A percentile compares a stretch with the other conserved stretches of the same genome.
phyloP scores from a whole-genome alignment of 1,140 invertebrate genomes.

The Bradysia coprophila region DNA sequence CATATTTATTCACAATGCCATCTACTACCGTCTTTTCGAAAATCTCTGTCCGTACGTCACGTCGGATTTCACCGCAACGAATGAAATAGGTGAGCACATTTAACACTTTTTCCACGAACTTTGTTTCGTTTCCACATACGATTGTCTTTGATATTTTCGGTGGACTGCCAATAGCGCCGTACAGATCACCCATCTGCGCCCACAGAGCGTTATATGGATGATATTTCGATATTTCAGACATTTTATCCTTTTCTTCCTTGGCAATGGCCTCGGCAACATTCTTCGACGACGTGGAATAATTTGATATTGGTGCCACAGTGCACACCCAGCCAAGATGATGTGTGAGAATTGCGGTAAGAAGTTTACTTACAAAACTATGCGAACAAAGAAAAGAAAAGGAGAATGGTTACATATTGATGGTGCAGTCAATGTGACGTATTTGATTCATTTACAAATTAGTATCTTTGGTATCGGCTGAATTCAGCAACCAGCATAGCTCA shows the following conservation, averaged over 20 bases:
- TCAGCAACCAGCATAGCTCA: slow-evolving; percentile 37
- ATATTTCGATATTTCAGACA: slow-evolving; percentile 19
- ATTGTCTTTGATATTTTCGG: slow-evolving; percentile 56
- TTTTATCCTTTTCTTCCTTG: slow-evolving; percentile 18
- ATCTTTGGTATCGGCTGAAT: slow-evolving; percentile 48
- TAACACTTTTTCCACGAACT: slow-evolving; percentile 44
- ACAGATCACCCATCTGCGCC: slow-evolving; percentile 69
- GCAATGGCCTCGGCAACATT: neutral
- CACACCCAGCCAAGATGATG: slow-evolving; percentile 82
- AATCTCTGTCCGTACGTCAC: slow-evolving; percentile 17
- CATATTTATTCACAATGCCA: neutral
- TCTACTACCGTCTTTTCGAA: slow-evolving; percentile 16
- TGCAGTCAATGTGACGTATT: too few relatives aligned
- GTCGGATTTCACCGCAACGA: slow-evolving; percentile 47
- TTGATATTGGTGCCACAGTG: slow-evolving; percentile 31
- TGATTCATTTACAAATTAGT: slow-evolving; percentile 66
- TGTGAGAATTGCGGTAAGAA: slow-evolving; percentile 71
- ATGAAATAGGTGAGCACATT: slow-evolving; percentile 68
- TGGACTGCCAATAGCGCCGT: slow-evolving; percentile 63
- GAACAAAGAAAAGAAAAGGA: slow-evolving; percentile 6
- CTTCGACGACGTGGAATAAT: neutral
- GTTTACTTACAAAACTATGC: slow-evolving; percentile 70
- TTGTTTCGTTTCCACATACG: slow-evolving; percentile 47
- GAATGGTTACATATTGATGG: neutral
- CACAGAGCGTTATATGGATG: slow-evolving; percentile 61